Evolutionary conservation across 2,888 invertebrate species (phyloP), one percentile per base, ranked within the genome.

Genomic region (Drosophila atroscutellata): DNA sequence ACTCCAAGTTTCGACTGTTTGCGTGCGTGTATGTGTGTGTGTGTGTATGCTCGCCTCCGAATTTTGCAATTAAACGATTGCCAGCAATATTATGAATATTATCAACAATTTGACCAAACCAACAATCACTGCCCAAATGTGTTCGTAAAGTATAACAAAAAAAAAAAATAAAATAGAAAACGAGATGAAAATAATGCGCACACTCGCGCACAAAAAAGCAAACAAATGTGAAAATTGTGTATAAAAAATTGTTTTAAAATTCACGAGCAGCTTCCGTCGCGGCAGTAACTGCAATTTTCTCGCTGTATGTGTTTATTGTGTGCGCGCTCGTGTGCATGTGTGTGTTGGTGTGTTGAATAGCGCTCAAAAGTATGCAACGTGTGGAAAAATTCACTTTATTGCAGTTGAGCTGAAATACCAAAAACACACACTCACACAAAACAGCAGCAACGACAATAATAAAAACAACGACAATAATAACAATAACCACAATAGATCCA

Each of bases 201-300:
- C 26, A 13, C 13, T 39, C 45, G 47, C 30, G 9, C 55, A 37
- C 26, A 37, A 11, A 54, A 42, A 58, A n/a, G 56, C 49, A 61
- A 75, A 58, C 60, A 57, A 55, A 59, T 59, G 56, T 56, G 66
- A 79, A 72, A 78, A 69, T 67, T 73, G 61, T 72, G 80, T 80
- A 68, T 83, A 74, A 80, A 89, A 89, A 81, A 76, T 86, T 83
- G 84, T 83, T 84, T 84, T 89, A 86, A 84, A 84, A 89, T 84
- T 84, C 89, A 87, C 78, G 66, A 87, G 79, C 64, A 77, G 84
- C 67, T 72, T 66, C 63, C 73, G 51, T 70, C 75, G 78, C 83
- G 72, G 86, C 79, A 83, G 81, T 84, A 86, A 84, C 80, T 80
- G 85, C 89, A 87, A 77, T 84, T 77, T 80, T 81, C 87, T 58